Conservation (phyloP, 35 echinoderm and acorn worm species). For the Amphiura filiformis region DNA sequence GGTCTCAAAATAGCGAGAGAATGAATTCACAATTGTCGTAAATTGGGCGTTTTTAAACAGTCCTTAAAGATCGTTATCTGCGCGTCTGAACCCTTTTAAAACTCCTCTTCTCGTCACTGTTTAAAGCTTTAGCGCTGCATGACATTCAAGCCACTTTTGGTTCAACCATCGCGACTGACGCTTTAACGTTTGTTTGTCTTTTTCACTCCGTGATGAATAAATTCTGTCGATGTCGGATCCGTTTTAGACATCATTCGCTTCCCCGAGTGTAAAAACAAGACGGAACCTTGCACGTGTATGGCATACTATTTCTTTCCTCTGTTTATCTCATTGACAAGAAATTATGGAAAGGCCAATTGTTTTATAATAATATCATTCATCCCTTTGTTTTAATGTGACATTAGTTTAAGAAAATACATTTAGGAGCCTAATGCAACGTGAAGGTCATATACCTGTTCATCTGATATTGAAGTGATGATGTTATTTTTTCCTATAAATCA, state of each 20-base stretch:
- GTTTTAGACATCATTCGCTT: background rate
- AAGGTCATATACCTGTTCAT: no score
- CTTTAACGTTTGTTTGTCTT: conserved; percentile 2
- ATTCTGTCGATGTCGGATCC: background rate
- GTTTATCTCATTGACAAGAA: no score
- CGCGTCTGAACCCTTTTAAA: background rate
- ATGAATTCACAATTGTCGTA: conserved; percentile 2
- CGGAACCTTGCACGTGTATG: background rate
- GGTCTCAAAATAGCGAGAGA: background rate
- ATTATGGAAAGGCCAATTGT: no score
- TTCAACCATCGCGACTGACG: conserved; percentile 8
- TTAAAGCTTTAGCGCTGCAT: background rate
- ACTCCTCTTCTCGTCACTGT: background rate
- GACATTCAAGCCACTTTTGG: background rate
- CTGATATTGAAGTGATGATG: no score
- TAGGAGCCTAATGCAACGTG: no score
- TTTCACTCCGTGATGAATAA: background rate
- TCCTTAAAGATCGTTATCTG: background rate
- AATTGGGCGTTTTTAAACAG: conserved; percentile 14
- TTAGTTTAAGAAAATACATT: no score
- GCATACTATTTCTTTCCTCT: background rate
- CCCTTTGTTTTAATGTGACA: no score
- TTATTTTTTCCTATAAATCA: no score
- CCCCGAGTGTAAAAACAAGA: conserved; percentile 2
- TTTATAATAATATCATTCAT: no score